Percentiles rank a stretch among this genome's conserved stretches.
Evolutionary conservation across 2,797 vertebrate species (phyloP).

Genomic region (Anguilla pacifica): DNA sequence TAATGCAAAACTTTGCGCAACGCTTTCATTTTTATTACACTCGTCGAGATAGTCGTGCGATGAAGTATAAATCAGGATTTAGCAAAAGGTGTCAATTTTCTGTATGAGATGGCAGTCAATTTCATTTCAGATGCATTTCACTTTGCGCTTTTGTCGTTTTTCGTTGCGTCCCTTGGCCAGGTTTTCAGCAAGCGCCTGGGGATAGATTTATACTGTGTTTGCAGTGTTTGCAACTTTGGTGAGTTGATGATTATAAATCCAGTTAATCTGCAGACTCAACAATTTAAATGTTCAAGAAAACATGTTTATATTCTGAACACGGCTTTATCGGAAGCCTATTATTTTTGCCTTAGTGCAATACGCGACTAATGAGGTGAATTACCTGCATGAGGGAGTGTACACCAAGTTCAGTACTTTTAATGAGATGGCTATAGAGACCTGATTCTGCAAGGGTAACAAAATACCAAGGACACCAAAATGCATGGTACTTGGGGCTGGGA

Average conservation of each 20-base stretch:
- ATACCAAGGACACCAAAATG: neutral
- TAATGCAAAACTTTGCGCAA: too few relatives aligned
- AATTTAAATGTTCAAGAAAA: neutral
- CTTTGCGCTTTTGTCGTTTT: neutral
- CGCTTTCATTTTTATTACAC: too few relatives aligned
- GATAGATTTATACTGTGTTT: neutral
- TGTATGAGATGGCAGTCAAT: neutral
- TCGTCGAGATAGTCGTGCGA: too few relatives aligned
- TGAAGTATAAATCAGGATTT: too few relatives aligned
- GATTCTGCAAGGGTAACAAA: neutral
- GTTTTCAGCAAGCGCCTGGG: neutral
- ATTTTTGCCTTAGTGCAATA: constrained; percentile 4
- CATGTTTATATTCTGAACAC: neutral
- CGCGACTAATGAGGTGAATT: neutral
- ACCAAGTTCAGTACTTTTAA: neutral
- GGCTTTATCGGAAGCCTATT: neutral
- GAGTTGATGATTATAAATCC: neutral
- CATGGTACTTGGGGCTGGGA: neutral
- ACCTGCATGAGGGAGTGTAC: neutral
- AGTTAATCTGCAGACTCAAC: neutral
- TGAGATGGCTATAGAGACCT: neutral
- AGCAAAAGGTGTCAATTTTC: neutral
- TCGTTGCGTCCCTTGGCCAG: neutral
- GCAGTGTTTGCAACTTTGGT: neutral
- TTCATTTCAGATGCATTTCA: neutral